phyloP scores from a whole-genome alignment of 1,140 invertebrate species.

The Ganaspis sp. region DNA sequence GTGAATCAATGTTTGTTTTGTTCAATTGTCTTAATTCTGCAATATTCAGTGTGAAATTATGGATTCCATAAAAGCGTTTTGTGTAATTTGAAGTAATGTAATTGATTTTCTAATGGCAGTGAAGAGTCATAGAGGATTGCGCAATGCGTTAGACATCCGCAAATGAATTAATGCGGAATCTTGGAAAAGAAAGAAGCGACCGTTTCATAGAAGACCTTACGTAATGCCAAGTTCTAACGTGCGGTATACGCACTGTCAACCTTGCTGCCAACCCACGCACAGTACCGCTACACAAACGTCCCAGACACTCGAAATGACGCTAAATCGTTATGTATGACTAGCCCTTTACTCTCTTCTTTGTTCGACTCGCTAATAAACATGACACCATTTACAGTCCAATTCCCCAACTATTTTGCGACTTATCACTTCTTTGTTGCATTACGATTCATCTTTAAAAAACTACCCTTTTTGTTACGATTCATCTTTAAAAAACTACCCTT shows the following conservation, averaged over 20 bases:
- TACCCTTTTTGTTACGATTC: too few species aligned
- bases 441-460: too few species aligned
- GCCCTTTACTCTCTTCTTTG: background rate
- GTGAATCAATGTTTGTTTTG: too few species aligned
- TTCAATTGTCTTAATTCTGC: too few species aligned
- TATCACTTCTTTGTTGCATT: too few species aligned
- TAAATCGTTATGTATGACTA: conserved; percentile 23
- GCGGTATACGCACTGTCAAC: background rate
- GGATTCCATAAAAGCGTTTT: too few species aligned
- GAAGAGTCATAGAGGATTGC: background rate
- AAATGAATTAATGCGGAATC: conserved; percentile 7
- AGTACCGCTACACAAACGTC: conserved; percentile 60
- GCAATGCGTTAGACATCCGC: background rate
- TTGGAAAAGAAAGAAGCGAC: background rate
- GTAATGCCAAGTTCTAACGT: background rate
- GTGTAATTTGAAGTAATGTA: too few species aligned
- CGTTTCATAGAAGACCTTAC: background rate
- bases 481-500: too few species aligned
- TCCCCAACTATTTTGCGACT: too few species aligned
- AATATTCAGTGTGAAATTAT: too few species aligned
- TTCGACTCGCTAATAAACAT: too few species aligned
- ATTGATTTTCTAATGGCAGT: conserved; percentile 30
- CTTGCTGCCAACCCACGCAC: conserved; percentile 55
- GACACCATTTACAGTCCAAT: too few species aligned
- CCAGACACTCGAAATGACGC: conserved; percentile 6